Base-by-base conservation (phyloP, 1,140 invertebrate species). In the Drosophila bipectinata region DNA sequence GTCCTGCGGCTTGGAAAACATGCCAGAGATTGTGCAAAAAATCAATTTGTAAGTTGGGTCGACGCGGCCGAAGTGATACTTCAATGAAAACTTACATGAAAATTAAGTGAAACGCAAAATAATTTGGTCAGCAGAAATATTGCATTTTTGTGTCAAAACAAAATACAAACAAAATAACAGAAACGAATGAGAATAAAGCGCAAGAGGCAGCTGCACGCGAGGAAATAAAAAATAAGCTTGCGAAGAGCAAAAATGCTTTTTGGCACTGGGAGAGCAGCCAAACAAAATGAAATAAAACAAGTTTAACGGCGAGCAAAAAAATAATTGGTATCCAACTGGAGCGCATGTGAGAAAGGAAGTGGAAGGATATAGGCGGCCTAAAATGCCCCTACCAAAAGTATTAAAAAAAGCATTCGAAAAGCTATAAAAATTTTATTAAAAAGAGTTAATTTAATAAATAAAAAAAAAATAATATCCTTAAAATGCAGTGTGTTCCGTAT, bases 1-100 rank as follows among this genome's bases (percentile, higher is more conserved):
- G 76, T 83, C 79, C 79, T 79, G 63, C 57, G 57, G 30, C 12
- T 49, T 48, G 53, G 24, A 39, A 64, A 59, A 62, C 47, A 76
- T 76, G 77, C 28, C 45, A 62, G 60, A 30, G 55, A 67, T 47
- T 84, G 80, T 84, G 79, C 79, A 66, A 82, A 83, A 83, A 83
- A 83, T 83, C 80, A 83, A 83, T 83, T 71, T 76, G 80, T 83
- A 83, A 84, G 80, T 84, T 79, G 47, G 30, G 52, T 30, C 62
- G 41, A 7, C 52, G 49, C 57, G 62, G 9, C 37, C 10, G 3
- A 10, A 56, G 32, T 58, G 15, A 10, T n/a, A 41, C 18, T 21
- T 10, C 18, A 9, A 32, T 14, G 26, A 59, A 59, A 39, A 15
- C 15, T 39, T 30, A 45, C 26, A 62, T 41, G 12, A 41, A 44